A percentile compares a stretch with the other conserved stretches of the same genome.
These are phyloP conservation scores for Leptinotarsa lineolata DNA, from an alignment of 1,140 invertebrate species.

Conservation along the genomic window DNA sequence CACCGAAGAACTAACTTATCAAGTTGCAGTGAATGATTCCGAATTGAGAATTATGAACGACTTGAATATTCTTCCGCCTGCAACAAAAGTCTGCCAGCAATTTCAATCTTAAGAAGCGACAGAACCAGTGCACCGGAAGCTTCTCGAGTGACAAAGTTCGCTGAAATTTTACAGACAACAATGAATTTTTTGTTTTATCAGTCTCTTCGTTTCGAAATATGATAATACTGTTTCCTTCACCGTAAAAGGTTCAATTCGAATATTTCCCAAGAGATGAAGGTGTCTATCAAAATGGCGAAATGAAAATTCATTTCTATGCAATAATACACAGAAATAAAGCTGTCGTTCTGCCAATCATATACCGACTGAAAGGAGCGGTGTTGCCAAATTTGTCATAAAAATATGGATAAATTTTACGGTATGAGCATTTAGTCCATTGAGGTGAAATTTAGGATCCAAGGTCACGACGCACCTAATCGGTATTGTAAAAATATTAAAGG, in stretches of 20 bases:
- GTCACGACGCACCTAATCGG: too few species aligned
- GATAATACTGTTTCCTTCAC: not conserved
- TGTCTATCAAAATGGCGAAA: too few species aligned
- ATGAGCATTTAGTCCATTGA: too few species aligned
- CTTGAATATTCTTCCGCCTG: slow-evolving; percentile 29
- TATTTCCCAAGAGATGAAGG: not conserved
- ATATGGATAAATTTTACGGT: too few species aligned
- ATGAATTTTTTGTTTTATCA: slow-evolving; percentile 35
- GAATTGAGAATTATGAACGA: slow-evolving; percentile 31
- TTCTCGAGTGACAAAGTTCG: slow-evolving; percentile 38
- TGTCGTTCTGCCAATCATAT: too few species aligned
- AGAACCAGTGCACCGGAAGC: slow-evolving; percentile 33
- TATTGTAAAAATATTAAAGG: too few species aligned
- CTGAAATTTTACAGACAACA: slow-evolving; percentile 39
- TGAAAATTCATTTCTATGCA: too few species aligned
- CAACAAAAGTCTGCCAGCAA: slow-evolving; percentile 30
- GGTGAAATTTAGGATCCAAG: too few species aligned
- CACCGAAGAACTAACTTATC: too few species aligned
- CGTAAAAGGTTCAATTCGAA: not conserved
- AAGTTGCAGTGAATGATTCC: slow-evolving; percentile 32
- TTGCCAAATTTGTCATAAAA: too few species aligned
- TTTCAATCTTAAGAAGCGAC: slow-evolving; percentile 25
- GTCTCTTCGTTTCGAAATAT: slow-evolving; percentile 4
- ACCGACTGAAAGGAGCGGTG: too few species aligned
- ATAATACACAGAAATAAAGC: too few species aligned